Evolutionary conservation across 2,113 vertebrate species (phyloP).

Genomic region (Myanophis thanlyinensis): DNA sequence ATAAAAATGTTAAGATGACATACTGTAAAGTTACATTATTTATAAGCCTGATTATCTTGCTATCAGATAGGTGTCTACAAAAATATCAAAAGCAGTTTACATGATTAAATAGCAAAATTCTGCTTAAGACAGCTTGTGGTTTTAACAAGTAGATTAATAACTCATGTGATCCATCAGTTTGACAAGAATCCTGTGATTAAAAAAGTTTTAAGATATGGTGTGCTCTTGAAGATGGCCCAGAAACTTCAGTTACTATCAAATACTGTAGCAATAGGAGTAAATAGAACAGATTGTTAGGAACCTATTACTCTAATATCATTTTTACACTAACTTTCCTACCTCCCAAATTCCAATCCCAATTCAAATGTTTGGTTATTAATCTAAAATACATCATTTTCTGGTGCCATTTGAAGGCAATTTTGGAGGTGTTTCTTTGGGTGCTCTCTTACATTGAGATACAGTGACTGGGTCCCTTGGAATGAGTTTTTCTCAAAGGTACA

Average conservation of each 20-base stretch:
- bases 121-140: not conserved
- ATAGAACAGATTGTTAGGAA: not conserved
- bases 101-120: slow-evolving; percentile 8
- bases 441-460: not conserved
- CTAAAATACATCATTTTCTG: not conserved
- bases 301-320: not conserved
- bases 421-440: not conserved
- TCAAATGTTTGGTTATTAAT: not conserved
- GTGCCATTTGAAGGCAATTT: not conserved
- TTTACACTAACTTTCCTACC: not conserved
- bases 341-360: not conserved
- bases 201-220: not conserved
- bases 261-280: not conserved
- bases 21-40: not conserved
- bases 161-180: not conserved
- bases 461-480: not conserved
- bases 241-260: not conserved
- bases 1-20: not conserved
- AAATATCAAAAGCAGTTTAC: not conserved
- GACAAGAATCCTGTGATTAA: not conserved
- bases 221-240: not conserved
- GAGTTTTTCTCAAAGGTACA: not conserved
- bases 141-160: not conserved
- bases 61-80: not conserved
- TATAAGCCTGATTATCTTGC: not conserved